Evolutionary conservation across 2,888 invertebrate genomes (phyloP).

Genomic region (Trileptium ribeirensis): DNA sequence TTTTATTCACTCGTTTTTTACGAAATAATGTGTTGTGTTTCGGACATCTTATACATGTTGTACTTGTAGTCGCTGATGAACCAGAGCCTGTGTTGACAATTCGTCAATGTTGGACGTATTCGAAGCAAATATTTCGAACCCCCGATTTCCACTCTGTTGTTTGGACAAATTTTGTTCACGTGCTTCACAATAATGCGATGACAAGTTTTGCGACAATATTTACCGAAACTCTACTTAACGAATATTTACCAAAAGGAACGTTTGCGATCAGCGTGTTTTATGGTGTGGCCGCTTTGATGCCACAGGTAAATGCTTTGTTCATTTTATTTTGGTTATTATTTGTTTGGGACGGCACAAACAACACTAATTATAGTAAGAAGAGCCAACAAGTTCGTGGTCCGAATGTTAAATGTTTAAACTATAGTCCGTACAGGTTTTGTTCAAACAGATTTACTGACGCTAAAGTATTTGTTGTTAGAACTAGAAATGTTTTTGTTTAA

Average conservation of each 20-base stretch:
- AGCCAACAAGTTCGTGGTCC: neutral
- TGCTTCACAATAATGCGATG: constrained; percentile 40
- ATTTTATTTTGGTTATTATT: neutral
- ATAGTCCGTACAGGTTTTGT: too few species aligned
- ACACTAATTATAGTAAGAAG: too few species aligned
- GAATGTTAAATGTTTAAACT: neutral
- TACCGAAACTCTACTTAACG: constrained; percentile 46
- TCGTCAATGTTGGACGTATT: neutral
- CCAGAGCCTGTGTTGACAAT: neutral
- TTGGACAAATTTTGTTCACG: constrained; percentile 44
- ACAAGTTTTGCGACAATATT: constrained; percentile 50
- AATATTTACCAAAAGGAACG: constrained; percentile 44
- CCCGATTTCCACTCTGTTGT: constrained; percentile 42
- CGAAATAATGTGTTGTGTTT: too few species aligned
- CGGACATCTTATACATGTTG: too few species aligned
- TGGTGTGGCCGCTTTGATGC: constrained; percentile 5
- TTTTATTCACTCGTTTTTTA: too few species aligned
- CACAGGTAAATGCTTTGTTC: constrained; percentile 4
- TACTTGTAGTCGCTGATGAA: too few species aligned
- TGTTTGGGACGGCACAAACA: neutral
- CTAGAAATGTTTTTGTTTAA: too few species aligned
- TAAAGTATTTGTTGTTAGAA: too few species aligned
- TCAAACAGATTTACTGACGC: too few species aligned
- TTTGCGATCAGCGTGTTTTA: constrained; percentile 43
- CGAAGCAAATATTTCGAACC: neutral